Evolutionary conservation across 2,888 invertebrate genomes (phyloP).

Genomic region (Yponomeuta cagnagella): DNA sequence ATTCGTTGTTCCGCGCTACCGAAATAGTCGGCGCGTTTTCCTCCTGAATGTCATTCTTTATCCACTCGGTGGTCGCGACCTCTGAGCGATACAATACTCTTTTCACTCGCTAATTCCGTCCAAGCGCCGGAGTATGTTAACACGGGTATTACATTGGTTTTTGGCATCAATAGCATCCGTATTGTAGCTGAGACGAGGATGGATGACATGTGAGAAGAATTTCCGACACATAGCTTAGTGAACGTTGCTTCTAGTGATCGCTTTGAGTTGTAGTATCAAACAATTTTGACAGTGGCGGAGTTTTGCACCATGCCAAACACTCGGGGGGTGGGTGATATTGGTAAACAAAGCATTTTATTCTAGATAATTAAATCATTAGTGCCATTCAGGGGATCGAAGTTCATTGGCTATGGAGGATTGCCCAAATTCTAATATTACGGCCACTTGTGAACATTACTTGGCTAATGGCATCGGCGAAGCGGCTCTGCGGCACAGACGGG

Average conservation of each 20-base stretch:
- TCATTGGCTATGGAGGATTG: constrained; percentile 46
- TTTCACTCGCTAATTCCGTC: constrained; percentile 21
- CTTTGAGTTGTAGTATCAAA: neutral
- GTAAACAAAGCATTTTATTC: constrained; percentile 33
- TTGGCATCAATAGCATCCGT: neutral
- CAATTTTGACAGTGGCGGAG: neutral
- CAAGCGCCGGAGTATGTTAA: constrained; percentile 21
- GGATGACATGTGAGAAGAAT: neutral
- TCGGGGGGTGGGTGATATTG: constrained; percentile 26
- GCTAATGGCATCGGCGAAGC: constrained; percentile 3
- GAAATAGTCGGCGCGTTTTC: constrained; percentile 31
- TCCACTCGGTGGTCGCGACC: constrained; percentile 8
- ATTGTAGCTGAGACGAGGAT: neutral
- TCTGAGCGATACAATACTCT: constrained; percentile 9
- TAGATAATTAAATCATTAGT: constrained; percentile 41
- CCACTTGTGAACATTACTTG: constrained; percentile 13
- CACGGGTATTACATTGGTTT: constrained; percentile 29
- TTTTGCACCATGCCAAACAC: constrained; percentile 27
- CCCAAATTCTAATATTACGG: constrained; percentile 40
- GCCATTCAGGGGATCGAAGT: constrained; percentile 32
- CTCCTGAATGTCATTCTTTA: constrained; percentile 21
- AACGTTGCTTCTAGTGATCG: neutral
- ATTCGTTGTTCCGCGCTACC: constrained; percentile 27
- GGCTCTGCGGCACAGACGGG: neutral
- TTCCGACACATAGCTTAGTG: neutral